Evolutionary conservation across 37 sponge, comb jelly and placozoan genomes (phyloP), one percentile per base, ranked within the genome.

Genomic region (Hexactinellida sp.): DNA sequence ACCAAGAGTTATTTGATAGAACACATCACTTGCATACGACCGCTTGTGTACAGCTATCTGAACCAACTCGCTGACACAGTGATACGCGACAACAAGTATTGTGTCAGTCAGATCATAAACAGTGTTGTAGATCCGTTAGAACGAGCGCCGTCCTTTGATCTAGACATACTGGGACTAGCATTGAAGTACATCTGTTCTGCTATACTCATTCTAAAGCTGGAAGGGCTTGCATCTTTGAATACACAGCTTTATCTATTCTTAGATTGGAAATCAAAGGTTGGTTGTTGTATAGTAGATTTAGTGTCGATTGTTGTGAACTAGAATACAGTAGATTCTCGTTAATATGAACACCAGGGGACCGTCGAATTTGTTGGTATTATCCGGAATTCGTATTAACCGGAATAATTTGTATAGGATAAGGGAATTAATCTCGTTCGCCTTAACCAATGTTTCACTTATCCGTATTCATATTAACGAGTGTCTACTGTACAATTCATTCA

Each of bases 221-320:
- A 63, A 28, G 76, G 76, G 3, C 76, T 63, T 3, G 30, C 76
- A 1, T 63, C 76, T 32, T 23, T 63, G 19, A 63, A 63, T n/a
- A 7, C 3, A n/a, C 76, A 63, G 76, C 30, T 63, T 7, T 63
- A 21, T n/a, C 30, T 63, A n/a, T 63, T 63, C 30, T n/a, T 63
- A 28, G 76, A 63, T 10, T 63, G 76, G 76, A 63, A 63, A 63
- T 3, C 76, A 32, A 63, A 63, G 76, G 76, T n/a, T n/a, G n/a
- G n/a, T n/a, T n/a, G n/a, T n/a, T n/a, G n/a, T n/a, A n/a, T n/a
- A n/a, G n/a, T n/a, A n/a, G n/a, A n/a, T n/a, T n/a, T n/a, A n/a
- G n/a, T n/a, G n/a, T n/a, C n/a, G n/a, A n/a, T n/a, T n/a, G n/a
- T n/a, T n/a, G n/a, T n/a, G n/a, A n/a, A n/a, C n/a, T n/a, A n/a